Conservation (phyloP, 1,140 invertebrate genomes). For the Ptiloglossa arizonensis region DNA sequence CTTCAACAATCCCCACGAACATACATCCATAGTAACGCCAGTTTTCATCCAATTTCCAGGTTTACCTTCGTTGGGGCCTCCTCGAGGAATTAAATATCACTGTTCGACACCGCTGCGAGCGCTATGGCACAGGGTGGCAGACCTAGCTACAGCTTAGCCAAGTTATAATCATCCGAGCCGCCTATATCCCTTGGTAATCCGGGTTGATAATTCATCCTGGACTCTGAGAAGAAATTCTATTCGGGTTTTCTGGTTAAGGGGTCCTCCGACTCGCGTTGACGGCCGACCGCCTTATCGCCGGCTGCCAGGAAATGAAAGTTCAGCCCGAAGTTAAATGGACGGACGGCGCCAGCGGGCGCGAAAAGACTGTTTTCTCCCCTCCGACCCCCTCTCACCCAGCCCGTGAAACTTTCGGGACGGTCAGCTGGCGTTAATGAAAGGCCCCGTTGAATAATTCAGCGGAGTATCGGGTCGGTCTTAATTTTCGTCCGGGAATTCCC, state of each 20-base stretch:
- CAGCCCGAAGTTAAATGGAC: not conserved
- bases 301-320: constrained; percentile 44
- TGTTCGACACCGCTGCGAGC: not conserved
- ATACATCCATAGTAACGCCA: not conserved
- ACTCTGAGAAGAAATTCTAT: constrained; percentile 20
- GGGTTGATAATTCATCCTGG: constrained; percentile 15
- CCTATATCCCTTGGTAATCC: constrained; percentile 19
- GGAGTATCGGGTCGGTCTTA: not conserved
- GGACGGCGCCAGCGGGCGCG: not conserved
- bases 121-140: not conserved
- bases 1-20: too few relatives aligned
- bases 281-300: constrained; percentile 19
- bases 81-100: constrained; percentile 23
- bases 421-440: constrained; percentile 42
- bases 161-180: constrained; percentile 11
- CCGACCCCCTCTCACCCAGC: too few relatives aligned
- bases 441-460: constrained; percentile 26
- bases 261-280: too few relatives aligned
- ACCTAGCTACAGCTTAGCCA: not conserved
- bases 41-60: not conserved
- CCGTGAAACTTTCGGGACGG: not conserved
- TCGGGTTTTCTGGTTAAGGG: not conserved
- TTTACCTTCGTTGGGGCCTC: not conserved
- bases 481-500: not conserved
- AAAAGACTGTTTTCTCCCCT: constrained; percentile 27